Conservation (phyloP, 2,888 invertebrate species). For the Diogma glabrata region DNA sequence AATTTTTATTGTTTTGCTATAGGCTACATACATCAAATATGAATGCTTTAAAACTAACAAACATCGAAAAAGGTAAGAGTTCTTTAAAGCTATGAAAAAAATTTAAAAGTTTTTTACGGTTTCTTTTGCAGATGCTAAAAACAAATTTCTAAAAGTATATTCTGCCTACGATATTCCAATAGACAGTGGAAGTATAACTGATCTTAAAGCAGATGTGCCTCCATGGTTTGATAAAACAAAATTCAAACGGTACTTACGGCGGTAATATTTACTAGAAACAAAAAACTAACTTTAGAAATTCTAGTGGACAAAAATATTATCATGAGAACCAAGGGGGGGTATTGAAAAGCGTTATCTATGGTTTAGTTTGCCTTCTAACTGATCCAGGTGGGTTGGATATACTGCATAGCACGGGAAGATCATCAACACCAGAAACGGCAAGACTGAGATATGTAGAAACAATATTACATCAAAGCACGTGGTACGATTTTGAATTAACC, state of each 20-base stretch:
- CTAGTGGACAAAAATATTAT: neutral
- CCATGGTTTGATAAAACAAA: constrained; percentile 7
- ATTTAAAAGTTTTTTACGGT: too few relatives aligned
- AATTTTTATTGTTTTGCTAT: too few relatives aligned
- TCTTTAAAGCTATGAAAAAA: too few relatives aligned
- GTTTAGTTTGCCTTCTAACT: neutral
- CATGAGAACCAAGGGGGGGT: neutral
- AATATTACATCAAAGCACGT: neutral
- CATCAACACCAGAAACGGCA: neutral
- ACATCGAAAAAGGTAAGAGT: too few relatives aligned
- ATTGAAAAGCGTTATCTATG: neutral
- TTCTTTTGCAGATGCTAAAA: neutral
- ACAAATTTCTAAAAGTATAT: neutral
- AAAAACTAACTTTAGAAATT: too few relatives aligned
- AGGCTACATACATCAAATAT: too few relatives aligned
- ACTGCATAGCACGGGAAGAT: neutral
- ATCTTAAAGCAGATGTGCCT: neutral
- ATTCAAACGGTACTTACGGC: too few relatives aligned
- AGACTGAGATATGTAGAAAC: constrained; percentile 4
- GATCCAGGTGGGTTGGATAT: neutral
- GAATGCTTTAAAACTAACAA: too few relatives aligned
- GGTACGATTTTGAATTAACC: constrained; percentile 4
- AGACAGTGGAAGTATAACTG: neutral
- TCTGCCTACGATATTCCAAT: constrained; percentile 6
- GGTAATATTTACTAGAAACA: too few relatives aligned